phyloP scores from a whole-genome alignment of 2,797 vertebrate species.

The Coreius guichenoti region DNA sequence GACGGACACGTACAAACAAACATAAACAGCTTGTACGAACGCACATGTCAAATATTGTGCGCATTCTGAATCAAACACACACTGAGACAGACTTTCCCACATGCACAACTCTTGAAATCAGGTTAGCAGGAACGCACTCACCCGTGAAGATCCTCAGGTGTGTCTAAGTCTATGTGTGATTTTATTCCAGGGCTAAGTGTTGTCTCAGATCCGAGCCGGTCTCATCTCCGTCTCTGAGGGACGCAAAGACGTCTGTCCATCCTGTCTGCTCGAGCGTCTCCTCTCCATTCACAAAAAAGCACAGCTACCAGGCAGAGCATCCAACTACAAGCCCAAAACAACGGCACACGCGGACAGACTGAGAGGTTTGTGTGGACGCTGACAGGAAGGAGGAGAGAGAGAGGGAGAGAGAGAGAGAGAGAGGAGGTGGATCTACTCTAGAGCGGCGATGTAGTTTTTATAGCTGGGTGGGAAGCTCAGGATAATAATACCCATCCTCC shows the following conservation, averaged over 20 bases:
- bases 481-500: conserved; percentile 90
- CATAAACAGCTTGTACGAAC: conserved; percentile 5
- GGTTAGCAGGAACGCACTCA: conserved; percentile 51
- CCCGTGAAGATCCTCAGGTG: conserved; percentile 69
- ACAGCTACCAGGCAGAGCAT: conserved; percentile 42
- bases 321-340: conserved; percentile 54
- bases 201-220: conserved; percentile 53
- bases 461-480: conserved; percentile 87
- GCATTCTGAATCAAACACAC: conserved; percentile 49
- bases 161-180: conserved; percentile 50
- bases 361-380: conserved; percentile 60
- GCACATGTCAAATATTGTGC: conserved; percentile 10
- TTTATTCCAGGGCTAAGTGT: conserved; percentile 76
- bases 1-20: conserved; percentile 17
- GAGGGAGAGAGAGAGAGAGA: conserved; percentile 64
- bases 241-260: conserved; percentile 71
- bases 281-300: conserved; percentile 78
- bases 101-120: conserved; percentile 26
- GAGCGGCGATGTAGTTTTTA: conserved; percentile 82
- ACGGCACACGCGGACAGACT: conserved; percentile 45
- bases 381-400: conserved; percentile 56
- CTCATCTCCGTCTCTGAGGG: conserved; percentile 54
- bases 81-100: conserved; percentile 34
- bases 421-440: conserved; percentile 56
- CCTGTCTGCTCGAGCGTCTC: conserved; percentile 70